Evolutionary conservation across 92 coral and sea anemone genomes (phyloP).

Genomic region (Ricordea florida): DNA sequence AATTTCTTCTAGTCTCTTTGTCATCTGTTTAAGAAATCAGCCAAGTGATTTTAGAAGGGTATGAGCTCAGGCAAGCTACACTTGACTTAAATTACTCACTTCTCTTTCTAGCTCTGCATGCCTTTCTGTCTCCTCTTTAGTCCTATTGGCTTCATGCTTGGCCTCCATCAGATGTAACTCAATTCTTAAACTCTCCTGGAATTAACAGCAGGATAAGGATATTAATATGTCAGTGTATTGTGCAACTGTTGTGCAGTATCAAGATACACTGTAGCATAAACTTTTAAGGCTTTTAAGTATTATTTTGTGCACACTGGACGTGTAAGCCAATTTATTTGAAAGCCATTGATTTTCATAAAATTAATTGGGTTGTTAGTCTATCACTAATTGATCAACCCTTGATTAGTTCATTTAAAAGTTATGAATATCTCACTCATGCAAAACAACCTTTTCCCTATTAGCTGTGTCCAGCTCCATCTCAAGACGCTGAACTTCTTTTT

Average conservation of each 20-base stretch:
- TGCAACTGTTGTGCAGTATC: background rate
- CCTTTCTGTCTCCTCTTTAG: conserved; percentile 91
- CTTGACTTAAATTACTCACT: no score
- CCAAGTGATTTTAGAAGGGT: background rate
- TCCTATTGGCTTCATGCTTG: conserved; percentile 87
- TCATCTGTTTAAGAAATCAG: conserved; percentile 39
- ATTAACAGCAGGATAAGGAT: no score
- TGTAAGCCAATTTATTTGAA: no score
- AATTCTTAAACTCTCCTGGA: conserved; percentile 91
- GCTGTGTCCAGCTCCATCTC: conserved; percentile 89
- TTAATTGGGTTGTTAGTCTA: no score
- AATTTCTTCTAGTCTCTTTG: conserved; percentile 74
- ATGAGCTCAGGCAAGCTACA: no score
- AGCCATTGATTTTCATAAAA: no score
- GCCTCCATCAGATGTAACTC: conserved; percentile 95
- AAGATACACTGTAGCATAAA: no score
- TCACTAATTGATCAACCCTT: no score
- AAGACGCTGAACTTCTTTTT: conserved; percentile 87
- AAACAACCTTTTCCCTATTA: conserved; percentile 83
- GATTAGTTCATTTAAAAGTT: background rate
- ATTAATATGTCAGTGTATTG: no score
- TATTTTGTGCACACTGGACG: no score
- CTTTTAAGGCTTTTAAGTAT: no score
- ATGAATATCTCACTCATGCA: background rate
- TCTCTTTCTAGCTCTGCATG: conserved; percentile 96